These are phyloP conservation scores for Macrotus californicus DNA, from an alignment of 2,113 vertebrate genomes.

Conservation along the genomic window DNA sequence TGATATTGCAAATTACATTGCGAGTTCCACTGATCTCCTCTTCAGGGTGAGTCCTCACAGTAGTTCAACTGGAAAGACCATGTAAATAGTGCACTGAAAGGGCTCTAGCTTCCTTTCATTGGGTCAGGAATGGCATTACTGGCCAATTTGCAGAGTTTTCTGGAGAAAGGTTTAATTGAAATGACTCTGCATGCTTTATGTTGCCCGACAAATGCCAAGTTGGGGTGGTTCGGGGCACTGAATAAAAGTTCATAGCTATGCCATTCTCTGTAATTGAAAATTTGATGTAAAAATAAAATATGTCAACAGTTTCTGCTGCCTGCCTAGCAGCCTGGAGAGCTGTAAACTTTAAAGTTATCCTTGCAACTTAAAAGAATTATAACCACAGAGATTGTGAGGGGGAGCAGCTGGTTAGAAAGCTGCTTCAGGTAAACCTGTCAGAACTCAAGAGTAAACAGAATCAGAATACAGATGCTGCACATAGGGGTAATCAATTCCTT, in stretches of 20 bases:
- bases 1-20: background rate
- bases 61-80: background rate
- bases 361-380: slow-evolving; percentile 39
- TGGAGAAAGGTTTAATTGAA: background rate
- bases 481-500: slow-evolving; percentile 63
- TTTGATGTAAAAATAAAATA: slow-evolving; percentile 46
- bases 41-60: background rate
- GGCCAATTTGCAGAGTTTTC: background rate
- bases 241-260: background rate
- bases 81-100: background rate
- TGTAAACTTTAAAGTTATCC: background rate
- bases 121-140: background rate
- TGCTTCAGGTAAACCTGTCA: slow-evolving; percentile 72
- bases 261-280: slow-evolving; percentile 51
- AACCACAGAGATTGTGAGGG: slow-evolving; percentile 36
- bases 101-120: background rate
- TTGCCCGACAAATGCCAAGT: background rate
- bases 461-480: slow-evolving; percentile 61
- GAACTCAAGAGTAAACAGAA: slow-evolving; percentile 67
- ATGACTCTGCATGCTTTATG: background rate
- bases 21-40: background rate
- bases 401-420: slow-evolving; percentile 64
- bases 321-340: slow-evolving; percentile 19
- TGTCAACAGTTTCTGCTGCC: slow-evolving; percentile 7
- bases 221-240: too few species aligned